These are phyloP conservation scores for Diogma glabrata DNA, from an alignment of 2,888 invertebrate genomes.

Conservation along the genomic window DNA sequence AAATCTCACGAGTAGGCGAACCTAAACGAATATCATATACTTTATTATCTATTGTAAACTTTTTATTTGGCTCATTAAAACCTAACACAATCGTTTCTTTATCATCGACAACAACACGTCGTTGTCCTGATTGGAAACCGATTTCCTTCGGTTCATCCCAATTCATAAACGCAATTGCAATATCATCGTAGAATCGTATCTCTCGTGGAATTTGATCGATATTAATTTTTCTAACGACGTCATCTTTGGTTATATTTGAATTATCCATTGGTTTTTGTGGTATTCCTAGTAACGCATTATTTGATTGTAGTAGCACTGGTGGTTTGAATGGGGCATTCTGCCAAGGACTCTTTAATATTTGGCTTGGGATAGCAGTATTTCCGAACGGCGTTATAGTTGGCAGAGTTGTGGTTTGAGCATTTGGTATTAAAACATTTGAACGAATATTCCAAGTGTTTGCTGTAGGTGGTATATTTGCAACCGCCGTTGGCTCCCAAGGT, in stretches of 20 bases:
- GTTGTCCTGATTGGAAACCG: slow-evolving; percentile 67
- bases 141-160: slow-evolving; percentile 80
- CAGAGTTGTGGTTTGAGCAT: neutral
- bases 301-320: slow-evolving; percentile 27
- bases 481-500: neutral
- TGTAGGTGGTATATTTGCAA: too few species aligned
- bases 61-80: slow-evolving; percentile 59
- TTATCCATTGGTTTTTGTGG: slow-evolving; percentile 28
- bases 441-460: neutral
- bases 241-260: slow-evolving; percentile 45
- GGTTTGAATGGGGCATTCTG: slow-evolving; percentile 19
- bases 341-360: neutral
- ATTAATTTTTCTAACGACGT: slow-evolving; percentile 65
- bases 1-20: slow-evolving; percentile 82
- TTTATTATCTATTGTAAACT: slow-evolving; percentile 60
- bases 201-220: slow-evolving; percentile 73
- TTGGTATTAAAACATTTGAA: neutral
- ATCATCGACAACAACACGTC: slow-evolving; percentile 65
- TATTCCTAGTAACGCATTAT: slow-evolving; percentile 20
- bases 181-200: slow-evolving; percentile 71
- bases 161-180: slow-evolving; percentile 72
- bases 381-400: slow-evolving; percentile 1
- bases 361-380: neutral
- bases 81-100: slow-evolving; percentile 52
- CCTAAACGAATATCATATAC: slow-evolving; percentile 75